Base-by-base conservation (phyloP, 2,888 invertebrate genomes). In the Drosophila buzzatii region DNA sequence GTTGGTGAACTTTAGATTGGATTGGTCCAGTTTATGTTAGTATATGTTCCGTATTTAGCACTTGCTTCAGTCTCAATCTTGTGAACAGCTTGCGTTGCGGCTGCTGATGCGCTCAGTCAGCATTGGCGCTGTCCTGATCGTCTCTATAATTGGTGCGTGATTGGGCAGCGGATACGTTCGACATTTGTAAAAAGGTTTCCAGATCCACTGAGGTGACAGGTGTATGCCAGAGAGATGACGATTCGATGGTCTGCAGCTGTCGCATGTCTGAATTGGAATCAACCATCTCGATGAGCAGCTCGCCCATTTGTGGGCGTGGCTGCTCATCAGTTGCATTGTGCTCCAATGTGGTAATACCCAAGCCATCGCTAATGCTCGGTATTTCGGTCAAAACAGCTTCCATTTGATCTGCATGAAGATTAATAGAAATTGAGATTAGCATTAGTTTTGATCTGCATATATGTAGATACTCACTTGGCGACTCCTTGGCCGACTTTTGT, bases 121-220 rank as follows among this genome's bases (percentile, higher is more conserved):
- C 14, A 8, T 5, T 31, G 35, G n/a, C 4, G 45, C n/a, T 45
- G 31, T 33, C 16, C 1, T 20, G 31, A 16, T 37, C 27, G 35
- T 3, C 18, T 14, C 5, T 1, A 10, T 47, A 18, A 9, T 27
- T 27, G 3, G 23, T 47, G 35, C 45, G 14, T 27, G 45, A 27
- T 23, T 18, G 37, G 47, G 16, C 31, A 9, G 18, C 14, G 27
- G 58, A 47, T 27, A n/a, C 39, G 51, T 31, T 51, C 27, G 59
- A 41, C 20, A 20, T 23, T 12, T 42, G 14, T 5, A 53, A 20
- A 62, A 10, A 55, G 23, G 42, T 42, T 2, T 44, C 61, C 42
- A 62, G 14, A 27, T 35, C 42, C 23, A 62, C 23, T 23, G 61
- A 44, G 35, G n/a, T 44, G 14, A 56, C 35, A 2, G 62, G 62